A percentile compares a stretch with the other conserved stretches of the same genome.
Evolutionary conservation across 2,888 invertebrate species (phyloP).

Genomic region (Sminthurides aquaticus): DNA sequence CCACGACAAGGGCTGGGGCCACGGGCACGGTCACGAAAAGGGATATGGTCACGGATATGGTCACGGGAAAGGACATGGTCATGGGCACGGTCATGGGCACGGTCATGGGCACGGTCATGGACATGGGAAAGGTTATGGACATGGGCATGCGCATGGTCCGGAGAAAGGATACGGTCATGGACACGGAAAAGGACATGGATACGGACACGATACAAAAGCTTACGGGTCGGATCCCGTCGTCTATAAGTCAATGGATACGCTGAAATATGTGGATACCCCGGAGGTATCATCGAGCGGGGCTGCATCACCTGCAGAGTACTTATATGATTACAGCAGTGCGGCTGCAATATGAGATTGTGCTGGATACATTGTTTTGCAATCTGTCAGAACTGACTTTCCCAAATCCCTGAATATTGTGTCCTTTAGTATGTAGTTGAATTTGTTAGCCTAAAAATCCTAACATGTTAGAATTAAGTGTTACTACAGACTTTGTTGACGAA

Average conservation of each 20-base stretch:
- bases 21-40: neutral
- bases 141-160: neutral
- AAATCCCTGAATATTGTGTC: too few relatives aligned
- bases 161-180: neutral
- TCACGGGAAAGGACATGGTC: neutral
- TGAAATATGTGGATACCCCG: neutral
- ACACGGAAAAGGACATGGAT: neutral
- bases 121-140: neutral
- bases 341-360: too few relatives aligned
- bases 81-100: neutral
- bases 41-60: neutral
- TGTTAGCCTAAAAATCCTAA: neutral
- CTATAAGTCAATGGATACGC: neutral
- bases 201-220: too few relatives aligned
- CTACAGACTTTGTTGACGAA: too few relatives aligned
- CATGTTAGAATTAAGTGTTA: neutral
- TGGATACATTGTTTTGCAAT: too few relatives aligned
- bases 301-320: neutral
- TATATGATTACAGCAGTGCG: neutral
- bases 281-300: neutral
- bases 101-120: neutral
- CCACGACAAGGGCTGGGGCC: neutral
- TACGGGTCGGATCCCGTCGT: neutral
- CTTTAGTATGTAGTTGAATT: too few relatives aligned
- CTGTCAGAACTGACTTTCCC: too few relatives aligned